Conservation (phyloP, 35 echinoderm and acorn worm genomes). For the Heliocidaris tuberculata region DNA sequence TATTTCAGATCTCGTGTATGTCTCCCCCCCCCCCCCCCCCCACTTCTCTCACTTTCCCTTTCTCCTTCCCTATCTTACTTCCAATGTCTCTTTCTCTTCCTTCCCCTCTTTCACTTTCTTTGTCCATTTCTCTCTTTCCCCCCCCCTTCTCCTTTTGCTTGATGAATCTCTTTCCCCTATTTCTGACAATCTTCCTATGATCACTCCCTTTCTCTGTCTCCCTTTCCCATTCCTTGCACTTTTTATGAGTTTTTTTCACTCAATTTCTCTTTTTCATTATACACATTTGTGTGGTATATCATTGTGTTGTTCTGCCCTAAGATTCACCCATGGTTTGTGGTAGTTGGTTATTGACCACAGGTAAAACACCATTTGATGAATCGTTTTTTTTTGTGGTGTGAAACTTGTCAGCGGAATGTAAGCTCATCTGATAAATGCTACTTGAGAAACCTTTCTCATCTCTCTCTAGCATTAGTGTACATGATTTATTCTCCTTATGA, state of each 20-base stretch:
- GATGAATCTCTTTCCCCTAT: not conserved
- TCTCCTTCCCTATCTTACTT: not conserved
- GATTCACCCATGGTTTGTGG: not conserved
- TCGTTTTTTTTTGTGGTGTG: not conserved
- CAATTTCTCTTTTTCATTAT: not conserved
- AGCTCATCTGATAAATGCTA: slow-evolving; percentile 8
- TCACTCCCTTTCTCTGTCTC: not conserved
- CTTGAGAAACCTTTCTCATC: not conserved
- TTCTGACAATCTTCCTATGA: not conserved
- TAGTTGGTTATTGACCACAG: not conserved
- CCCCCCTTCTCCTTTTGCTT: not conserved
- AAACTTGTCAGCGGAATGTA: not conserved
- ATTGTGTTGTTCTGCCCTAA: not conserved
- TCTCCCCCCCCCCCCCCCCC: not conserved
- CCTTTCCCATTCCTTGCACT: not conserved
- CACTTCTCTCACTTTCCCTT: not conserved
- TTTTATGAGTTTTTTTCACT: not conserved
- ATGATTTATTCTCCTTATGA: not conserved
- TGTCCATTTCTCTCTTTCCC: not conserved
- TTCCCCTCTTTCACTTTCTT: not conserved
- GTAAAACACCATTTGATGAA: slow-evolving; percentile 18
- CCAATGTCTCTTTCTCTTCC: not conserved
- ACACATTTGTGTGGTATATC: not conserved
- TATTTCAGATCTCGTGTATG: not conserved
- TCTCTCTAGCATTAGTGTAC: not conserved